phyloP scores from a whole-genome alignment of 1,140 invertebrate species.

The Pogonomyrmex barbatus region DNA sequence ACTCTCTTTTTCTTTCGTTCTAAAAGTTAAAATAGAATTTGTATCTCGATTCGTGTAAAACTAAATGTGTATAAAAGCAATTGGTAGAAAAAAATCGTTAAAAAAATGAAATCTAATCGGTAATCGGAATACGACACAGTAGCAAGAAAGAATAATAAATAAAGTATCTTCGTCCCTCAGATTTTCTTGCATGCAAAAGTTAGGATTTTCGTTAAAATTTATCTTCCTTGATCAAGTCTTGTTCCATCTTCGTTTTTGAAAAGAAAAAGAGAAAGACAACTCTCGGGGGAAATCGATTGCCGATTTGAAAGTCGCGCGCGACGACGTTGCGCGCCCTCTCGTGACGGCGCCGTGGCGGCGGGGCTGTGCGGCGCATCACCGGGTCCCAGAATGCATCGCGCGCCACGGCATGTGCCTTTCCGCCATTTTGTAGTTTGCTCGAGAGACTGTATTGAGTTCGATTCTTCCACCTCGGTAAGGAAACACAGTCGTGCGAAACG shows the following conservation, averaged over 20 bases:
- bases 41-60: background rate
- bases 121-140: too few relatives aligned
- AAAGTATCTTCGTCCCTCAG: too few relatives aligned
- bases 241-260: too few relatives aligned
- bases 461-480: conserved; percentile 85
- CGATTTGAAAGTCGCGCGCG: conserved; percentile 58
- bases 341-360: conserved; percentile 6
- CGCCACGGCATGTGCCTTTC: conserved; percentile 89
- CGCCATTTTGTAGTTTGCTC: conserved; percentile 90
- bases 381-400: conserved; percentile 87
- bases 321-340: background rate
- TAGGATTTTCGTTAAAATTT: too few relatives aligned
- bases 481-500: conserved; percentile 73
- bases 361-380: conserved; percentile 71
- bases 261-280: background rate
- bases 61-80: background rate
- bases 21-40: background rate
- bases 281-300: too few relatives aligned
- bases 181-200: too few relatives aligned
- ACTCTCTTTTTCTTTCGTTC: background rate
- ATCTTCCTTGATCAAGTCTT: too few relatives aligned
- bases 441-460: conserved; percentile 88
- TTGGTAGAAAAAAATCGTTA: background rate
- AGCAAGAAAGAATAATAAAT: too few relatives aligned
- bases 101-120: too few relatives aligned